phyloP scores from a whole-genome alignment of 2,113 vertebrate species.

The Aspidoscelis tigris region DNA sequence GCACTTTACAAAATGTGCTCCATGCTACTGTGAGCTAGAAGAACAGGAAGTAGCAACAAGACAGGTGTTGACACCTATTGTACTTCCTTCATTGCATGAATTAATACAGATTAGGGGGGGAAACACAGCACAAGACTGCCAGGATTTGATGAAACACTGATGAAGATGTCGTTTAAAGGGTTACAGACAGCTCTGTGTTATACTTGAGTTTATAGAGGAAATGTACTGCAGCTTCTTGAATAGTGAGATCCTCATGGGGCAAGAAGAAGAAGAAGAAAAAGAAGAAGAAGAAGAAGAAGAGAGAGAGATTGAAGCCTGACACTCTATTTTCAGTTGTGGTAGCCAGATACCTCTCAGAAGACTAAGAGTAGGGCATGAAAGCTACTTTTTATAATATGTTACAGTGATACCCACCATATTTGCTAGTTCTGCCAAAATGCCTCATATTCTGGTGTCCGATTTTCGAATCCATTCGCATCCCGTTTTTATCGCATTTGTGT shows the following conservation, averaged over 20 bases:
- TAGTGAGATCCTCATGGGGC: neutral
- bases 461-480: too few relatives aligned
- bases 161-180: neutral
- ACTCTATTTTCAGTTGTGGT: too few relatives aligned
- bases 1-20: neutral
- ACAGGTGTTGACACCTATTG: too few relatives aligned
- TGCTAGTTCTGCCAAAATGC: too few relatives aligned
- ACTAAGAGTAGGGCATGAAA: too few relatives aligned
- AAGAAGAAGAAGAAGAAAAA: neutral
- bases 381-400: too few relatives aligned
- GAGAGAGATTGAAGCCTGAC: too few relatives aligned
- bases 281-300: too few relatives aligned
- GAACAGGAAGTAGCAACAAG: neutral
- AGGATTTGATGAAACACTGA: neutral
- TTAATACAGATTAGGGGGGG: neutral
- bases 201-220: neutral
- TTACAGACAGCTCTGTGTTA: neutral
- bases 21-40: neutral
- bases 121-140: neutral
- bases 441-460: too few relatives aligned
- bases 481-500: too few relatives aligned
- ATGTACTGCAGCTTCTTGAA: neutral
- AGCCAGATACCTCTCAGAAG: too few relatives aligned
- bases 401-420: too few relatives aligned
- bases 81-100: neutral